A percentile compares a stretch with the other conserved stretches of the same genome.
phyloP scores from a whole-genome alignment of 2,888 invertebrate species.

The Heteropelma amictum region DNA sequence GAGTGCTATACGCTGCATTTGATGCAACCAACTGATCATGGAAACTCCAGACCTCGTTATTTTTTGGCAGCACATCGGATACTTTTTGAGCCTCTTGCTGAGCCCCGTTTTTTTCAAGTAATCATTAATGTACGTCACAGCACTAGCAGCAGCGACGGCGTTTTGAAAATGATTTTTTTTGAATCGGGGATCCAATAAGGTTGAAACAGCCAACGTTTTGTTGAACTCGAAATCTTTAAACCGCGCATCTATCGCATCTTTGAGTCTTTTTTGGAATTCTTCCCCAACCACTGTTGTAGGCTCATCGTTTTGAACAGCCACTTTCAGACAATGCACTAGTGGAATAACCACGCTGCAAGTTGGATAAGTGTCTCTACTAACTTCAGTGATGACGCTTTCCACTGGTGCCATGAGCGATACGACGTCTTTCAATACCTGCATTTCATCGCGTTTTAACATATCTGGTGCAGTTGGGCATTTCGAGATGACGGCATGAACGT shows the following conservation, averaged over 20 bases:
- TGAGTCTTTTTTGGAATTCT: conserved; percentile 42
- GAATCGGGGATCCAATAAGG: conserved; percentile 56
- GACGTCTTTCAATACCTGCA: conserved; percentile 47
- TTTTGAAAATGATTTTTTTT: conserved; percentile 57
- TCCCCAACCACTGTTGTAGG: conserved; percentile 18
- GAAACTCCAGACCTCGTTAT: conserved; percentile 17
- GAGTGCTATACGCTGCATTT: not conserved
- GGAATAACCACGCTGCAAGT: conserved; percentile 60
- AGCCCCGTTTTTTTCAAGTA: not conserved
- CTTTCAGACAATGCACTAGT: conserved; percentile 42
- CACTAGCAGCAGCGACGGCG: conserved; percentile 30
- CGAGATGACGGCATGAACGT: conserved; percentile 49
- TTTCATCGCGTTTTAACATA: conserved; percentile 54
- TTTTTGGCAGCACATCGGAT: not conserved
- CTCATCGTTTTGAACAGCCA: not conserved
- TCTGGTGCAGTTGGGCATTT: conserved; percentile 53
- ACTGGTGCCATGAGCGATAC: conserved; percentile 52
- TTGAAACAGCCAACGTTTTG: conserved; percentile 44
- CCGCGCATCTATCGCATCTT: conserved; percentile 25
- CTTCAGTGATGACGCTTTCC: conserved; percentile 52
- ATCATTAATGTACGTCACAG: conserved; percentile 13
- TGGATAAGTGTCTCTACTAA: conserved; percentile 56
- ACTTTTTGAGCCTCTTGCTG: not conserved
- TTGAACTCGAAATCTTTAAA: conserved; percentile 52
- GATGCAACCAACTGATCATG: conserved; percentile 29